phyloP scores from a whole-genome alignment of 1,140 invertebrate species.

The Paramacrobiotus metropolitanus region DNA sequence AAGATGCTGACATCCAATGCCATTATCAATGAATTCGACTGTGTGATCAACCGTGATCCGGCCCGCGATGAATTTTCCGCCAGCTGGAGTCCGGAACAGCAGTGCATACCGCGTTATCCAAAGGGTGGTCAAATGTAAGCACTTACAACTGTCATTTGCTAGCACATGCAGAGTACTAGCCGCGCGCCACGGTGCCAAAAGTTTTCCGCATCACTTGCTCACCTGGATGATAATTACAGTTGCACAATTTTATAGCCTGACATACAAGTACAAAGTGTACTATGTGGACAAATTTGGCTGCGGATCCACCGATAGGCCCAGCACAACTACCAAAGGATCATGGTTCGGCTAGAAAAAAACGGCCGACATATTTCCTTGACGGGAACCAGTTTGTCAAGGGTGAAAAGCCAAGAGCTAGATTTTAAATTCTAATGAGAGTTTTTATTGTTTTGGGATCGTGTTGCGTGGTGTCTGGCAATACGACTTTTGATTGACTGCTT shows the following conservation, averaged over 20 bases:
- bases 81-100: background rate
- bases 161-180: no score
- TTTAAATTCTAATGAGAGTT: no score
- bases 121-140: background rate
- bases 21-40: conserved; percentile 1
- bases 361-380: no score
- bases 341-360: background rate
- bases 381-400: no score
- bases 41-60: background rate
- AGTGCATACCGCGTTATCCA: background rate
- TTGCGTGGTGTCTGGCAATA: no score
- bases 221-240: background rate
- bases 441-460: no score
- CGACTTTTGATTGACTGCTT: no score
- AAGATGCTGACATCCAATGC: background rate
- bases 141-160: no score
- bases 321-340: background rate
- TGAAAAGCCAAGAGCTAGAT: no score
- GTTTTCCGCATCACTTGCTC: background rate
- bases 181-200: no score
- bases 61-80: background rate
- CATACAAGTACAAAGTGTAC: background rate
- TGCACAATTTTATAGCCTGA: background rate
- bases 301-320: background rate
- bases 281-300: background rate